Evolutionary conservation across 2,888 invertebrate species (phyloP).

Genomic region (Ryuthela nishihirai): DNA sequence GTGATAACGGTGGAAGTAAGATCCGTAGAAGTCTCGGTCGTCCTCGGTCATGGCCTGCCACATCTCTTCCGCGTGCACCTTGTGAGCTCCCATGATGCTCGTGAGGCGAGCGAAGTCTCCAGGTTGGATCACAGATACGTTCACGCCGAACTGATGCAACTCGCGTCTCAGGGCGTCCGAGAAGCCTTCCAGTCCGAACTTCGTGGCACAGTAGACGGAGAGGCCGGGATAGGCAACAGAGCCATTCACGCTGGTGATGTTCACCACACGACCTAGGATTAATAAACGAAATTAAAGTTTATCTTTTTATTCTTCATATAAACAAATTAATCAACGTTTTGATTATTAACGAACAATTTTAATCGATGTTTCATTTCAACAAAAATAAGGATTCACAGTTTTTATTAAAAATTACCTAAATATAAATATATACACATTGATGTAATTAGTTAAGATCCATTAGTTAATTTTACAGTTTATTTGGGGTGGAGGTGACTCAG

Average conservation of each 20-base stretch:
- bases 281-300: no score
- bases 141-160: conserved; percentile 62
- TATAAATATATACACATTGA: no score
- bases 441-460: no score
- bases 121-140: conserved; percentile 70
- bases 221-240: conserved; percentile 68
- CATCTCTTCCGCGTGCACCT: conserved; percentile 63
- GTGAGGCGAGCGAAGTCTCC: conserved; percentile 69
- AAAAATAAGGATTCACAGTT: no score
- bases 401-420: no score
- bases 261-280: conserved; percentile 65
- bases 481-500: no score
- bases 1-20: conserved; percentile 62
- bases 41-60: conserved; percentile 60
- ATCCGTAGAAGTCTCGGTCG: conserved; percentile 59
- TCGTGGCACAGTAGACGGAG: conserved; percentile 73
- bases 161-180: conserved; percentile 69
- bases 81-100: conserved; percentile 65
- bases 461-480: no score
- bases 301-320: no score
- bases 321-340: no score
- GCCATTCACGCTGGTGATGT: conserved; percentile 80
- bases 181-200: conserved; percentile 72
- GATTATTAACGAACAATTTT: no score
- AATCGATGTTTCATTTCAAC: no score